Evolutionary conservation across 2,888 invertebrate species (phyloP), one percentile per base, ranked within the genome.

Genomic region (Aporophyla nigra): DNA sequence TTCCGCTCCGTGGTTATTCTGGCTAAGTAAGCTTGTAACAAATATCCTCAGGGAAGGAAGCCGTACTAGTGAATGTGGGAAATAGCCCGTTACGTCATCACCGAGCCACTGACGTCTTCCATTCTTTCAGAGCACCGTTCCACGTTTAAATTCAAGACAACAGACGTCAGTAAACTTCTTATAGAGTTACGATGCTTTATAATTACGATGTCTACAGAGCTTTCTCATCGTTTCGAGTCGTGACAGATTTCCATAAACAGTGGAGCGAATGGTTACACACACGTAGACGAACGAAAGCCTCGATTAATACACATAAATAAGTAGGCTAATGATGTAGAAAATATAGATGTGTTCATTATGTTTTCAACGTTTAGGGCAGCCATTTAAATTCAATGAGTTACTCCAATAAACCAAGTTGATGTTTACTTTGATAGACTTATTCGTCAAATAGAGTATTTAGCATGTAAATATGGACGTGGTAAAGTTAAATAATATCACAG

Each of bases 171-270:
- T 77, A 65, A 76, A 73, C 62, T 68, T 78, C 66, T 73, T 67
- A 63, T 53, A 84, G 63, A 84, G 80, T 74, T 68, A 79, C 63
- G 73, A 73, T 21, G 61, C 27, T 84, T 80, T 68, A 71, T 81
- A 85, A 82, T 65, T 58, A 58, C 49, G 71, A 59, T 58, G 27
- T 74, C 77, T 62, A 58, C 54, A 65, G 63, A 86, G 86, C 80
- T 85, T 87, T 87, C 86, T 84, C 85, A 74, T 82, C 79, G 73
- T 61, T 69, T 33, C 33, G 43, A 78, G 65, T 81, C 86, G 87
- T 88, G 88, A 88, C 81, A 82, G 81, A 86, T 87, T 86, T 87
- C 83, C 78, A 84, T 86, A 88, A 83, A 73, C 70, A 76, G 69
- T 62, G 40, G 33, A 77, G 78, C 67, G 76, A 58, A 81, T 71